Conservation (phyloP, 2,113 vertebrate genomes). For the Sinocyclocheilus rhinocerous region DNA sequence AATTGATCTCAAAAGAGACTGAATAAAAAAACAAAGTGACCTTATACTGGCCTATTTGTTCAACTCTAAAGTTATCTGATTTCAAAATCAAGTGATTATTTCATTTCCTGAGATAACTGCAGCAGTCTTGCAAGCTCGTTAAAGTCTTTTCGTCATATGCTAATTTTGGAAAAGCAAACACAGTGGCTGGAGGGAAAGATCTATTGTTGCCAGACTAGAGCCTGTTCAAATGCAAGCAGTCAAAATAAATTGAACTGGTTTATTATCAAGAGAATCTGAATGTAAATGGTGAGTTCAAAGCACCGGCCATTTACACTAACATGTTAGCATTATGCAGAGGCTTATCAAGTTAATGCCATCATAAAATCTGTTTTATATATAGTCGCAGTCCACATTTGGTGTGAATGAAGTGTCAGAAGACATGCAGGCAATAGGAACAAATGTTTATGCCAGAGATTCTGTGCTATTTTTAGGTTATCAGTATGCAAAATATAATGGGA, state of each 20-base stretch:
- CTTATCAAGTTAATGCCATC: not conserved
- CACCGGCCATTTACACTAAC: conserved; percentile 43
- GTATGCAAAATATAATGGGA: conserved; percentile 13
- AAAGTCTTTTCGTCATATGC: conserved; percentile 54
- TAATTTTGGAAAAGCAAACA: conserved; percentile 59
- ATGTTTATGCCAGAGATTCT: conserved; percentile 14
- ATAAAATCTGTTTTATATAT: not conserved
- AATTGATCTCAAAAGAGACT: not conserved
- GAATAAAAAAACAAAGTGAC: conserved; percentile 33
- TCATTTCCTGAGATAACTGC: conserved; percentile 63
- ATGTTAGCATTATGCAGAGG: conserved; percentile 13
- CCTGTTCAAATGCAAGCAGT: conserved; percentile 54
- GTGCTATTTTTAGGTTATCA: conserved; percentile 28
- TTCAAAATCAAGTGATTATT: conserved; percentile 58
- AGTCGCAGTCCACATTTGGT: not conserved
- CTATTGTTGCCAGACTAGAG: conserved; percentile 55
- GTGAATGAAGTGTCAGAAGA: not conserved
- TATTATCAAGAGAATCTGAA: conserved; percentile 57
- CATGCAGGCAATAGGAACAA: not conserved
- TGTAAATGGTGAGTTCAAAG: conserved; percentile 48
- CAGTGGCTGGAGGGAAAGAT: conserved; percentile 45
- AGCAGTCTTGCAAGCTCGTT: conserved; percentile 51
- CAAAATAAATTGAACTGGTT: conserved; percentile 54
- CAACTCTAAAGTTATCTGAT: conserved; percentile 48
- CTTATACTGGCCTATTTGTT: conserved; percentile 35